Evolutionary conservation across 2,888 invertebrate genomes (phyloP), one percentile per base, ranked within the genome.

Genomic region (Matsumyia berberina): DNA sequence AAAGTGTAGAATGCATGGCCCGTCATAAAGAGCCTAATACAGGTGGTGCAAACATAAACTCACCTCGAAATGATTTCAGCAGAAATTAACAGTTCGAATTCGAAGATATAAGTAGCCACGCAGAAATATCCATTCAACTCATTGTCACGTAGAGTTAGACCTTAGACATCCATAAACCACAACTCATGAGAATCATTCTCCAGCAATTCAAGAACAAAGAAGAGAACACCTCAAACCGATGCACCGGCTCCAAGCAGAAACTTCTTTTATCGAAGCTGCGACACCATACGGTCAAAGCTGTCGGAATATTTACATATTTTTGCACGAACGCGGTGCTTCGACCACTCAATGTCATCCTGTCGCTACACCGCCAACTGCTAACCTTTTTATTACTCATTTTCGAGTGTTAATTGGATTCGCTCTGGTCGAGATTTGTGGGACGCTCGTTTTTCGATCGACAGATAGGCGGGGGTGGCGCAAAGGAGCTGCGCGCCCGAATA

Each of bases 371-470:
- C 64, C 79, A 66, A 79, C 76, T 60, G 81, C 66, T 72, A 80
- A 76, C 64, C 81, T 76, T 86, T 86, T 86, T 86, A 86, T 80
- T 81, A 81, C 70, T 70, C 85, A 86, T 86, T 80, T 80, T 76
- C 66, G 81, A 86, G 85, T 86, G 85, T 81, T 86, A 86, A 86
- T 86, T 86, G 85, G 76, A 81, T 76, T 85, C 69, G 80, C 53
- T 85, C 69, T 42, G 62, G 69, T 19, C 58, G 15, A 80, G 85
- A 74, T 86, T 76, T 86, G 81, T 80, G 85, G 60, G 70, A 76
- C 66, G 62, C 64, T 74, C 74, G 79, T 85, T 85, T 72, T 81
- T 72, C 81, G 85, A 85, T 80, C 49, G 74, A 46, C 24, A 35
- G 76, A 86, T 80, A 81, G 57, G 74, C 64, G 79, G 80, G 83